phyloP scores from a whole-genome alignment of 2,888 invertebrate species.

The Altica lythri region DNA sequence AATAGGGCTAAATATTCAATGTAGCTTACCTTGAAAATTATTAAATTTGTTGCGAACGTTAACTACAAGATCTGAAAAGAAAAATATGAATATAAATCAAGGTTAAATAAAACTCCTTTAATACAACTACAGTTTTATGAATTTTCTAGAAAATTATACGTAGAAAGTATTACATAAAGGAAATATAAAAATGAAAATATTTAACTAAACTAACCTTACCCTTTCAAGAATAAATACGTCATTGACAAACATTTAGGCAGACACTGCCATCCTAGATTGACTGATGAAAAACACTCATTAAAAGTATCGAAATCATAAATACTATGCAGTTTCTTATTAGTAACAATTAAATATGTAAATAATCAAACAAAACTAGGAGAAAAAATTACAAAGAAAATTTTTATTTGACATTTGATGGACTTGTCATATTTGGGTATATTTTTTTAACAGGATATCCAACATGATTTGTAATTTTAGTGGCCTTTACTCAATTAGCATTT shows the following conservation, averaged over 20 bases:
- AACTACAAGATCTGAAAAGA: conserved; percentile 11
- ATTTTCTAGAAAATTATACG: not conserved
- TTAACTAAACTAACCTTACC: conserved; percentile 20
- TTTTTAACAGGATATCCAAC: too few species aligned
- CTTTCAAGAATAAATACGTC: conserved; percentile 28
- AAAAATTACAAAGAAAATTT: conserved; percentile 23
- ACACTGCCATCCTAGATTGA: conserved; percentile 7
- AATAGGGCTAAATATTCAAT: conserved; percentile 5
- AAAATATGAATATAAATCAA: conserved; percentile 8
- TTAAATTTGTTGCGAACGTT: conserved; percentile 1
- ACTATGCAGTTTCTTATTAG: not conserved
- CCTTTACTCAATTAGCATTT: too few species aligned
- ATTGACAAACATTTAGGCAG: conserved; percentile 17
- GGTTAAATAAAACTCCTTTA: too few species aligned
- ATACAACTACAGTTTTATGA: too few species aligned
- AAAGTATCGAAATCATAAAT: conserved; percentile 5
- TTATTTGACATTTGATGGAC: conserved; percentile 19
- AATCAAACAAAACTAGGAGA: conserved; percentile 6
- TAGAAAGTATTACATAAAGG: conserved; percentile 17
- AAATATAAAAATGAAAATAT: conserved; percentile 8
- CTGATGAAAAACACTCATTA: conserved; percentile 2
- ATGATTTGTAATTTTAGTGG: too few species aligned
- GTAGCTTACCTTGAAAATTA: conserved; percentile 12
- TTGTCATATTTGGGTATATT: too few species aligned
- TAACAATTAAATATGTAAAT: conserved; percentile 8